Evolutionary conservation across 2,888 invertebrate genomes (phyloP).

Genomic region (Thera obeliscata): DNA sequence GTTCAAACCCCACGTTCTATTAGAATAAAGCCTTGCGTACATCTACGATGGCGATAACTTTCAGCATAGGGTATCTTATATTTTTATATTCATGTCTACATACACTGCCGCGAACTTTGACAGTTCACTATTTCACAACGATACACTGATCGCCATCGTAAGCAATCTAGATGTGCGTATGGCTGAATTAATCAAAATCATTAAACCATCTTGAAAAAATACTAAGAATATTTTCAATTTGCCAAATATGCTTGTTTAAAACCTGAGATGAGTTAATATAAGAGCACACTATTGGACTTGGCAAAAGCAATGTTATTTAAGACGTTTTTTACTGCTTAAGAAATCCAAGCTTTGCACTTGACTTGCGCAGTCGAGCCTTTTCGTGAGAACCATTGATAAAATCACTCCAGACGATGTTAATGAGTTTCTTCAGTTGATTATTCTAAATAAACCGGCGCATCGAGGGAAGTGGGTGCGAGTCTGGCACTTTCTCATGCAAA

Average conservation of each 20-base stretch:
- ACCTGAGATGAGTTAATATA: background rate
- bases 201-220: background rate
- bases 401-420: constrained; percentile 64
- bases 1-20: background rate
- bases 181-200: too few relatives aligned
- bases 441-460: constrained; percentile 73
- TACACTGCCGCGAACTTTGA: too few relatives aligned
- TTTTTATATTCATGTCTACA: too few relatives aligned
- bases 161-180: too few relatives aligned
- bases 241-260: background rate
- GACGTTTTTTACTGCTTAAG: background rate
- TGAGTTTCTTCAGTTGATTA: constrained; percentile 75
- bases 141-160: too few relatives aligned
- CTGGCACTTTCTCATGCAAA: constrained; percentile 83
- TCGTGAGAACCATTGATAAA: constrained; percentile 57
- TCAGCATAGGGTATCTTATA: too few relatives aligned
- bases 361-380: constrained; percentile 23
- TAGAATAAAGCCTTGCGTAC: background rate
- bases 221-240: too few relatives aligned
- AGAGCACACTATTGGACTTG: too few relatives aligned
- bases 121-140: too few relatives aligned
- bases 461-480: constrained; percentile 73
- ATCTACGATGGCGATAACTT: background rate
- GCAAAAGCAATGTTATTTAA: background rate
- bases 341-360: background rate